A percentile compares a stretch with the other conserved stretches of the same genome.
phyloP scores from a whole-genome alignment of 2,888 invertebrate genomes.

The Galeopsomyia nigrocyanea region DNA sequence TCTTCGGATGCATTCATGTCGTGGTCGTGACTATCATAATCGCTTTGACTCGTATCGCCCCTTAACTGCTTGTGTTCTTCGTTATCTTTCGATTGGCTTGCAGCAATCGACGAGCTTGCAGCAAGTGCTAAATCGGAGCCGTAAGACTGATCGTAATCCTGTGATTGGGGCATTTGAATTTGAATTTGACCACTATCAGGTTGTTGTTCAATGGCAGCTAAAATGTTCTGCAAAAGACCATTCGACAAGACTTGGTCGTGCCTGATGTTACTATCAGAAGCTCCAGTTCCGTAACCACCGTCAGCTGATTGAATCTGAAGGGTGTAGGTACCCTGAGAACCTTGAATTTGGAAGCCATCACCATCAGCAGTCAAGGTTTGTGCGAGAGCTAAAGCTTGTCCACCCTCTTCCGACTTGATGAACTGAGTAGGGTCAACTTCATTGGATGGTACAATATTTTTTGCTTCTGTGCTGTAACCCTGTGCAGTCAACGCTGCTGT shows the following conservation, averaged over 20 bases:
- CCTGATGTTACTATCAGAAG: conserved; percentile 71
- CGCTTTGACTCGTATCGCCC: conserved; percentile 8
- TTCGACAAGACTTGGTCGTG: conserved; percentile 85
- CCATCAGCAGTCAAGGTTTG: conserved; percentile 57
- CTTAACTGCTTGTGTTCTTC: conserved; percentile 23
- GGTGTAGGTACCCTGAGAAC: conserved; percentile 77
- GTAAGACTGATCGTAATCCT: conserved; percentile 52
- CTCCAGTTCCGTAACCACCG: conserved; percentile 69
- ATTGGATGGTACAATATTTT: conserved; percentile 52
- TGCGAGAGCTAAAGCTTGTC: conserved; percentile 59
- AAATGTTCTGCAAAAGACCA: conserved; percentile 83
- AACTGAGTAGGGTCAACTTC: conserved; percentile 61
- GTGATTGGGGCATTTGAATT: conserved; percentile 55
- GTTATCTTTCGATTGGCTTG: conserved; percentile 25
- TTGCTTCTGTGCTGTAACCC: conserved; percentile 54
- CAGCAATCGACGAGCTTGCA: conserved; percentile 42
- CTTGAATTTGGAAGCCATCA: conserved; percentile 67
- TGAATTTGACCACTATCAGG: conserved; percentile 67
- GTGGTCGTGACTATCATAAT: conserved; percentile 35
- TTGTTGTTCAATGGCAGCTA: conserved; percentile 86
- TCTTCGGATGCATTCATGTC: conserved; percentile 47
- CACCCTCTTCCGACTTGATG: conserved; percentile 58
- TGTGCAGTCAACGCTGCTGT: conserved; percentile 58
- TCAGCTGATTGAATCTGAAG: conserved; percentile 83
- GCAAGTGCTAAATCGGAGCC: conserved; percentile 51